Base-by-base conservation (phyloP, 2,797 vertebrate genomes). In the Phrynocephalus forsythii region DNA sequence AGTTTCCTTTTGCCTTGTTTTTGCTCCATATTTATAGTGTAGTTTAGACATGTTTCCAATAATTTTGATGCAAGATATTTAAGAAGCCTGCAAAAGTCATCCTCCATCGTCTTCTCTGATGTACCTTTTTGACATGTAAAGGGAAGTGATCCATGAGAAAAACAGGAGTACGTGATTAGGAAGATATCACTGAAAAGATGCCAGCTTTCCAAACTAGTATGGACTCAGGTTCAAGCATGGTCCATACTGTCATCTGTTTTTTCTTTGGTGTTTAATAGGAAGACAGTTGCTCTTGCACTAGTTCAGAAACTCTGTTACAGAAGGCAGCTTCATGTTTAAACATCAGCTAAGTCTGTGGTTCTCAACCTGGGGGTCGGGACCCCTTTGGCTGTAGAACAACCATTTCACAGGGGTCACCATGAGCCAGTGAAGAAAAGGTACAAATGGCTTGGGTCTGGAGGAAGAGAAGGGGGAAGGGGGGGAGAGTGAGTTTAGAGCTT, bases 151-250 rank as follows among this genome's bases (percentile, higher is more conserved):
- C 11, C 28, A 79, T 38, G 28, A 26, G 28, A 66, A 13, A 38
- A 66, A 48, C 3, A 84, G 33, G 33, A 13, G 8, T 84, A 16
- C 3, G 9, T 56, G n/a, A 33, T 75, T 52, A 84, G 56, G 28
- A 69, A 30, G 9, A 24, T 4, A 0, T 77, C 0, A 0, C 2
- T 73, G n/a, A 71, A 16, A 3, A 15, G 0, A 20, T 82, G 0
- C 26, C 0, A 0, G 71, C 67, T 44, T 44, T 0, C 0, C 38
- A 44, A 33, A 7, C 3, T 0, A 68, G 6, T 22, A 52, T 52
- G 0, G n/a, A 60, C 50, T 48, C 33, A 10, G 66, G 82, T 1
- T 0, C 38, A 5, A 0, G 0, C 18, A 20, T 2, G 30, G 7
- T 75, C 84, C 0, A 72, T 33, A 52, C 68, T 44, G 73, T 87